Conservation (phyloP, 2,113 vertebrate species). For the Barbus barbus region DNA sequence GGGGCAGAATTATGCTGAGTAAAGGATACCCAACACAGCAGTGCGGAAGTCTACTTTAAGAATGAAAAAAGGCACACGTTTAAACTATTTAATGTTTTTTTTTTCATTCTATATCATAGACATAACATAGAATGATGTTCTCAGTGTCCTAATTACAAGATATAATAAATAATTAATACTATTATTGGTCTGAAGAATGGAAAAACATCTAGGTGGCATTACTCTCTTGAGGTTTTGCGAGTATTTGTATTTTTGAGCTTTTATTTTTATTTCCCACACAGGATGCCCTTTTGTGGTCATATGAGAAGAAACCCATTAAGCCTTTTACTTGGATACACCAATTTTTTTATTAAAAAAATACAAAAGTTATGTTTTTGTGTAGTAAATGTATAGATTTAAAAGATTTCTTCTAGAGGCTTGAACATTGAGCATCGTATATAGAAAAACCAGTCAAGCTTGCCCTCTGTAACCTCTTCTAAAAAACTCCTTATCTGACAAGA, state of each 20-base stretch:
- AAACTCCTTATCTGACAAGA: constrained; percentile 21
- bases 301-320: background rate
- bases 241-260: background rate
- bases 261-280: background rate
- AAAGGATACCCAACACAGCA: background rate
- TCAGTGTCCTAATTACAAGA: background rate
- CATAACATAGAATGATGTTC: background rate
- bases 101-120: too few species aligned
- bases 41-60: background rate
- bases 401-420: background rate
- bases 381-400: background rate
- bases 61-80: too few species aligned
- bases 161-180: background rate
- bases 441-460: background rate
- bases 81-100: too few species aligned
- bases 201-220: background rate
- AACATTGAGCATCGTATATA: background rate
- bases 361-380: background rate
- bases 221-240: background rate
- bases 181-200: background rate
- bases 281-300: background rate
- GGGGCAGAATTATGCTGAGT: background rate
- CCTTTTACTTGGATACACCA: background rate
- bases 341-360: background rate
- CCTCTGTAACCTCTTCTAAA: background rate